phyloP scores from a whole-genome alignment of 1,140 invertebrate species.

The Ceratina australensis region DNA sequence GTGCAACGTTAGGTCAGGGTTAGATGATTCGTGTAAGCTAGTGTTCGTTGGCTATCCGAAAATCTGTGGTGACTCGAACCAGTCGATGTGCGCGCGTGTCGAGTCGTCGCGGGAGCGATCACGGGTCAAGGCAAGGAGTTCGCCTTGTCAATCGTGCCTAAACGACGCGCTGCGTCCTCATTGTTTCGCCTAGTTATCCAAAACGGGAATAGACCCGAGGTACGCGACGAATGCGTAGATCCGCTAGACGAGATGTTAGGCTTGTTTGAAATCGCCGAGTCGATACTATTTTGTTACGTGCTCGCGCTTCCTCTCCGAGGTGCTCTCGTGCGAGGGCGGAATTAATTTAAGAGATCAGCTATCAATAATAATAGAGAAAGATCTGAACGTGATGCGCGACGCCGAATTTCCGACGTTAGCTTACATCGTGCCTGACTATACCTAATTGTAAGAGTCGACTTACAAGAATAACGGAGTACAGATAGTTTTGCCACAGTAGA shows the following conservation, averaged over 20 bases:
- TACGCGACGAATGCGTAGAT: not conserved
- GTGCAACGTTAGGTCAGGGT: constrained; percentile 2
- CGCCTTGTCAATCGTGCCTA: constrained; percentile 3
- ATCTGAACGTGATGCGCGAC: not conserved
- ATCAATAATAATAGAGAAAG: constrained; percentile 1
- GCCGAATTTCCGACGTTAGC: constrained; percentile 3
- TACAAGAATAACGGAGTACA: constrained; percentile 23
- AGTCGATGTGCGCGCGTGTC: not conserved
- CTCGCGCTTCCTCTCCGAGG: not conserved
- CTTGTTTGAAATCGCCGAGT: not conserved
- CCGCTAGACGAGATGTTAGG: constrained; percentile 11
- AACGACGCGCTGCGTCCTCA: not conserved
- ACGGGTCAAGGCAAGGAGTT: not conserved
- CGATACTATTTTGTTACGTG: constrained; percentile 34
- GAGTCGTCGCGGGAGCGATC: not conserved
- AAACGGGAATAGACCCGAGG: not conserved
- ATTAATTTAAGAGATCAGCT: constrained; percentile 7
- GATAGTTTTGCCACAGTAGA: constrained; percentile 10
- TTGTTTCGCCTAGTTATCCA: not conserved
- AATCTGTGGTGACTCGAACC: not conserved
- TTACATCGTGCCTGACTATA: constrained; percentile 41
- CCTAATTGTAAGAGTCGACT: constrained; percentile 13
- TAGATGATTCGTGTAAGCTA: not conserved
- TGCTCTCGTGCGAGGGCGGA: not conserved
- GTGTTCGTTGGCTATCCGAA: not conserved